These are phyloP conservation scores for Nycticebus coucang DNA, from an alignment of 2,113 vertebrate species.

Conservation along the genomic window DNA sequence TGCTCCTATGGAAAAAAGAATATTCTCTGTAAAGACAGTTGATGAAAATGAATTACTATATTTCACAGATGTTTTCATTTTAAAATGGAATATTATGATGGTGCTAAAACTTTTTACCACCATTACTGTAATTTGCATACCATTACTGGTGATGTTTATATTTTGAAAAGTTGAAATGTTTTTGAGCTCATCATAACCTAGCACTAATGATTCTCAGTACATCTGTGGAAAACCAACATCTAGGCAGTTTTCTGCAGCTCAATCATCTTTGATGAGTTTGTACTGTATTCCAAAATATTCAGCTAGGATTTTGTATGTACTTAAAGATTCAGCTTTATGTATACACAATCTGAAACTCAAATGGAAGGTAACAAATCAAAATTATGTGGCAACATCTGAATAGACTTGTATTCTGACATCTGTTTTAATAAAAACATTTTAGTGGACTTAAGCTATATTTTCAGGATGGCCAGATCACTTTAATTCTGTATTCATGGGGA, in stretches of 20 bases:
- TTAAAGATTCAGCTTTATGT: slow-evolving; percentile 69
- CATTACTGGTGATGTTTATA: slow-evolving; percentile 83
- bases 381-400: neutral
- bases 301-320: slow-evolving; percentile 41
- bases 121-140: slow-evolving; percentile 83
- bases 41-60: slow-evolving; percentile 74
- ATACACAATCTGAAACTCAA: slow-evolving; percentile 66
- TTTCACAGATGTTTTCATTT: slow-evolving; percentile 85
- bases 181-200: slow-evolving; percentile 81
- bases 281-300: slow-evolving; percentile 75
- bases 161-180: slow-evolving; percentile 83
- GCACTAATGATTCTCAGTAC: slow-evolving; percentile 79
- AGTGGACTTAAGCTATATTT: slow-evolving; percentile 14
- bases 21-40: slow-evolving; percentile 64
- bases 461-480: slow-evolving; percentile 45
- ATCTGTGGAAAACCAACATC: slow-evolving; percentile 81
- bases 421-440: slow-evolving; percentile 55
- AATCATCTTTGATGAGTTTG: slow-evolving; percentile 77
- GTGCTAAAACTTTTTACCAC: slow-evolving; percentile 80
- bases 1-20: slow-evolving; percentile 50
- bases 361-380: slow-evolving; percentile 41
- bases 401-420: slow-evolving; percentile 49
- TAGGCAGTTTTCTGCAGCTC: slow-evolving; percentile 74
- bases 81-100: slow-evolving; percentile 82
- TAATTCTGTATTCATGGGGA: slow-evolving; percentile 15